phyloP scores from a whole-genome alignment of 2,888 invertebrate species.

The Malacosoma neustria region DNA sequence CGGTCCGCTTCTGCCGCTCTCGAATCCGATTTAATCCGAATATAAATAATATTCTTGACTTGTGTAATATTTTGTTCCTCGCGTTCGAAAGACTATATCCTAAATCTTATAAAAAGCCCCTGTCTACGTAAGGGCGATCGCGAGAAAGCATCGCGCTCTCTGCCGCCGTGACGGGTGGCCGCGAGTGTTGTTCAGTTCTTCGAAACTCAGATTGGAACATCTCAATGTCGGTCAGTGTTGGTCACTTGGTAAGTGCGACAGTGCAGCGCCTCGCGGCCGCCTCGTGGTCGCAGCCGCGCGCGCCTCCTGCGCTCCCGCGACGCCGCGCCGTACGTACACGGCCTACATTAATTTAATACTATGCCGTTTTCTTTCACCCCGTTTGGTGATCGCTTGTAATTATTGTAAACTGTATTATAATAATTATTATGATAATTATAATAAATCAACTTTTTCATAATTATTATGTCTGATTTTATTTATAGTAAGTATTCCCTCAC shows the following conservation, averaged over 20 bases:
- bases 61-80: slow-evolving; percentile 74
- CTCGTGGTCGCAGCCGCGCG: slow-evolving; percentile 15
- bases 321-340: slow-evolving; percentile 36
- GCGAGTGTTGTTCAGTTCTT: slow-evolving; percentile 5
- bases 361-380: slow-evolving; percentile 73
- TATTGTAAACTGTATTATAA: slow-evolving; percentile 76
- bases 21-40: slow-evolving; percentile 66
- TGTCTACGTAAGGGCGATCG: slow-evolving; percentile 32
- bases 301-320: slow-evolving; percentile 26
- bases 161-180: slow-evolving; percentile 6
- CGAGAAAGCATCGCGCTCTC: slow-evolving; percentile 21
- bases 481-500: too few species aligned
- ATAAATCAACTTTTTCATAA: slow-evolving; percentile 76
- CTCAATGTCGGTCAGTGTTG: slow-evolving; percentile 2
- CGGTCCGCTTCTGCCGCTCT: slow-evolving; percentile 64
- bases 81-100: slow-evolving; percentile 75
- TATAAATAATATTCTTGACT: slow-evolving; percentile 72
- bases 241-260: slow-evolving; percentile 1
- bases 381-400: slow-evolving; percentile 75
- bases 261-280: slow-evolving; percentile 6
- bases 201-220: background rate
- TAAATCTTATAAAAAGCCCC: slow-evolving; percentile 53
- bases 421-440: slow-evolving; percentile 73
- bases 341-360: slow-evolving; percentile 67
- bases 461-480: slow-evolving; percentile 64